Evolutionary conservation across 1,140 invertebrate genomes (phyloP).

Genomic region (Macrotrachela quadricornifera): DNA sequence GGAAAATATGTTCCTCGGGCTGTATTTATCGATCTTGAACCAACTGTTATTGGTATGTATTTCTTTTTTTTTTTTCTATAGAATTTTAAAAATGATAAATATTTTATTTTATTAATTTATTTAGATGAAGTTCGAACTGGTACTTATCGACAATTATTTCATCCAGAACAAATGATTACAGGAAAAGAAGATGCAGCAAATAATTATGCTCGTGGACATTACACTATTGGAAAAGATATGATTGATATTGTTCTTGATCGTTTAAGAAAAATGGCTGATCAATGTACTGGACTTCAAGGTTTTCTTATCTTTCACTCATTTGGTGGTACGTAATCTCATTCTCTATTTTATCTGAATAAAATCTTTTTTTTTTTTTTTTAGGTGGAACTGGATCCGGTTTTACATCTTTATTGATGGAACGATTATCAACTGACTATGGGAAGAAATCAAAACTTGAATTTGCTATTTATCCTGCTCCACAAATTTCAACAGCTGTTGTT

Average conservation of each 20-base stretch:
- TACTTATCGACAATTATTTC: conserved; percentile 21
- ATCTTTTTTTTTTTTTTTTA: too few relatives aligned
- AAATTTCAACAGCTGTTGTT: conserved; percentile 34
- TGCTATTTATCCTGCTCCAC: conserved; percentile 60
- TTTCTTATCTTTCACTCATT: conserved; percentile 9
- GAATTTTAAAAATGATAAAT: too few relatives aligned
- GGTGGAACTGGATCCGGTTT: conserved; percentile 66
- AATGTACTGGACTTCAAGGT: conserved; percentile 9
- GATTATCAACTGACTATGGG: conserved; percentile 60
- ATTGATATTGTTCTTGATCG: conserved; percentile 20
- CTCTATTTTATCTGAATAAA: too few relatives aligned
- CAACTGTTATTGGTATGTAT: conserved; percentile 30
- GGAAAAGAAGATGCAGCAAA: conserved; percentile 27
- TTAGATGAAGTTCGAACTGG: conserved; percentile 18
- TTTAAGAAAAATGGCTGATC: conserved; percentile 15
- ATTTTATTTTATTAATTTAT: too few relatives aligned
- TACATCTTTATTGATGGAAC: conserved; percentile 62
- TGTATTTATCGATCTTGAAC: conserved; percentile 24
- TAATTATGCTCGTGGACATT: conserved; percentile 25
- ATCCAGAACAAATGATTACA: conserved; percentile 27
- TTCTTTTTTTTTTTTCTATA: too few relatives aligned
- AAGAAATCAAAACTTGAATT: conserved; percentile 71
- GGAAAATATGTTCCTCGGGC: conserved; percentile 20
- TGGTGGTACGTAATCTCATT: too few relatives aligned
- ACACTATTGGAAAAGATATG: conserved; percentile 21